Conservation (phyloP, 1,140 invertebrate species). For the Drosophila sulfurigaster region DNA sequence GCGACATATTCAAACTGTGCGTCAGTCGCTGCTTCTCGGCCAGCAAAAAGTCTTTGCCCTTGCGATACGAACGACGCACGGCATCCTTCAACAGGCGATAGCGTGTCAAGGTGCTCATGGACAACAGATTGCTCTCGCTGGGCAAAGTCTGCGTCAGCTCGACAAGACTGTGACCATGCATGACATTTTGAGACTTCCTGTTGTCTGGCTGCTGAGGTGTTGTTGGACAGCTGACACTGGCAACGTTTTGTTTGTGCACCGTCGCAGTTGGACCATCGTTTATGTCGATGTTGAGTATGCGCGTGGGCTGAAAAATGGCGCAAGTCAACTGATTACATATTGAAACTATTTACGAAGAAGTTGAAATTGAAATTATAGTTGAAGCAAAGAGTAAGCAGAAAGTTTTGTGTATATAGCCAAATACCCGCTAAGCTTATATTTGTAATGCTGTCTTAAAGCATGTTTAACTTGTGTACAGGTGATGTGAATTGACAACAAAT, state of each 20-base stretch:
- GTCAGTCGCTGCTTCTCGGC: constrained; percentile 62
- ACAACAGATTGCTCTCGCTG: constrained; percentile 59
- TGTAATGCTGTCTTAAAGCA: constrained; percentile 27
- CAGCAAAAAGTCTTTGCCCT: constrained; percentile 68
- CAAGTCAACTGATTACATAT: constrained; percentile 31
- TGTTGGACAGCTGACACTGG: constrained; percentile 69
- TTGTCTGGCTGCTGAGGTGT: constrained; percentile 62
- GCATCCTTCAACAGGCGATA: constrained; percentile 72
- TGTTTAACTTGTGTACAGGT: constrained; percentile 36
- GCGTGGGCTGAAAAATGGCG: constrained; percentile 60
- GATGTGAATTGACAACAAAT: constrained; percentile 26
- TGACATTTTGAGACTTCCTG: neutral
- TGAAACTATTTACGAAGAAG: neutral
- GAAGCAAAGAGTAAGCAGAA: constrained; percentile 34
- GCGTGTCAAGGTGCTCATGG: constrained; percentile 62
- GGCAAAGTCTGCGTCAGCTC: constrained; percentile 43
- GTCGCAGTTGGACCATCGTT: constrained; percentile 44
- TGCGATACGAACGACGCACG: constrained; percentile 74
- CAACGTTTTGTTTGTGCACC: constrained; percentile 18
- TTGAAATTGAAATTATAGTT: constrained; percentile 27
- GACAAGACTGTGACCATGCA: constrained; percentile 39
- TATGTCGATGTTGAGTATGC: constrained; percentile 61
- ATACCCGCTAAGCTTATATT: constrained; percentile 51
- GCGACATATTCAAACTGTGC: constrained; percentile 51
- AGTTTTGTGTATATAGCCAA: constrained; percentile 21